Base-by-base conservation (phyloP, 2,113 vertebrate species). In the Aptenodytes patagonicus region DNA sequence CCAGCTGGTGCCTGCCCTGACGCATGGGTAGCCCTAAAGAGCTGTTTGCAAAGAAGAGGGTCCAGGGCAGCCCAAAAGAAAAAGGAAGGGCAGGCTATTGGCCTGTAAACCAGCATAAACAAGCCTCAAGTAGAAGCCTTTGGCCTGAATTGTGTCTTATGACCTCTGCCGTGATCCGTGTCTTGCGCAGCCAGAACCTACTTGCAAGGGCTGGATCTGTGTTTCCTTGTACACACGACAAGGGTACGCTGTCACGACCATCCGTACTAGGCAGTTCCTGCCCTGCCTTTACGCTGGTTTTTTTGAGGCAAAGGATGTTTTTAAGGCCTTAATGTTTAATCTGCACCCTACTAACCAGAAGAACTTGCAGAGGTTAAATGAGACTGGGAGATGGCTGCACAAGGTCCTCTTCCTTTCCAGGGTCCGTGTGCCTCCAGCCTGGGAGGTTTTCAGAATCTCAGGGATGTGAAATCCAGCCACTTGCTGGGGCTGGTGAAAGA, bases 201-300 rank as follows among this genome's bases (percentile, higher is more conserved):
- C 96, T 76, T 51, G 96, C 64, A 4, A 2, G 28, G 40, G 60
- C 94, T 91, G 92, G 94, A 84, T 93, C 90, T 17, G 21, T 96
- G 95, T 96, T 97, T 97, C 87, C 73, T 65, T 60, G 87, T 96
- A 97, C 94, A 94, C 95, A 94, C 4, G 8, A 14, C 76, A 69
- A 66, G 62, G 81, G 66, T 17, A 25, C 4, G 11, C 51, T 62
- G 52, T 72, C 22, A 4, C 40, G 32, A 11, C 78, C 62, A 34
- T 10, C 32, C 5, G 0, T 17, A 11, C 47, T 7, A 19, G 19
- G 17, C 66, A 29, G 42, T 42, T 83, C 83, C 80, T 75, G 80
- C 79, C 65, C 85, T 80, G 72, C 44, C 51, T 68, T 51, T 31
- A 11, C 1, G 0, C 22, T 57, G n/a, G 0, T 18, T 49, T 80